phyloP scores from a whole-genome alignment of 2,888 invertebrate species.

The Antheraea yamamai region DNA sequence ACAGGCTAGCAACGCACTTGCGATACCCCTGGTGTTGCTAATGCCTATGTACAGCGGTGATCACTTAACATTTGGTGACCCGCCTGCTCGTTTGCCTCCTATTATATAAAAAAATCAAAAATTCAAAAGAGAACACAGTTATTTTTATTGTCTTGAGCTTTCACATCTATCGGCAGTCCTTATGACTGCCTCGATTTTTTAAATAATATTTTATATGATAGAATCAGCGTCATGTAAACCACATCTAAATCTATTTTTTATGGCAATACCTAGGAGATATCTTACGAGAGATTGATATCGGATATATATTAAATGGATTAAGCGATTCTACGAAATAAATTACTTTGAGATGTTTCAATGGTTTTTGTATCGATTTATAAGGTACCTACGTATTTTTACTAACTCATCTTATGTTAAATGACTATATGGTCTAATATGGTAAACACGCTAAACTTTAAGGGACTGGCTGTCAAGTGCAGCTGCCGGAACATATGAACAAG shows the following conservation, averaged over 20 bases:
- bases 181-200: no score
- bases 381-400: background rate
- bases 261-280: slow-evolving; percentile 12
- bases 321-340: slow-evolving; percentile 2
- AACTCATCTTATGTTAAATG: background rate
- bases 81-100: no score
- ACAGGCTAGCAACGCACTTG: no score
- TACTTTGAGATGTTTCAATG: background rate
- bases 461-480: no score
- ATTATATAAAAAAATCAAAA: no score
- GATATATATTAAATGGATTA: slow-evolving; percentile 12
- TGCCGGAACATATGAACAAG: no score
- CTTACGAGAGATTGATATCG: slow-evolving; percentile 11
- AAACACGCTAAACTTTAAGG: background rate
- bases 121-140: no score
- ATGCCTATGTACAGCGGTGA: no score
- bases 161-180: no score
- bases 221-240: background rate
- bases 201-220: background rate
- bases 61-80: no score
- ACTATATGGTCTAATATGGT: background rate
- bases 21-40: no score
- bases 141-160: no score
- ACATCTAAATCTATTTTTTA: background rate
- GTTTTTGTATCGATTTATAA: background rate